A percentile compares a stretch with the other conserved stretches of the same genome.
These are phyloP conservation scores for Drosophila tropicalis DNA, from an alignment of 1,140 invertebrate species.

Conservation along the genomic window DNA sequence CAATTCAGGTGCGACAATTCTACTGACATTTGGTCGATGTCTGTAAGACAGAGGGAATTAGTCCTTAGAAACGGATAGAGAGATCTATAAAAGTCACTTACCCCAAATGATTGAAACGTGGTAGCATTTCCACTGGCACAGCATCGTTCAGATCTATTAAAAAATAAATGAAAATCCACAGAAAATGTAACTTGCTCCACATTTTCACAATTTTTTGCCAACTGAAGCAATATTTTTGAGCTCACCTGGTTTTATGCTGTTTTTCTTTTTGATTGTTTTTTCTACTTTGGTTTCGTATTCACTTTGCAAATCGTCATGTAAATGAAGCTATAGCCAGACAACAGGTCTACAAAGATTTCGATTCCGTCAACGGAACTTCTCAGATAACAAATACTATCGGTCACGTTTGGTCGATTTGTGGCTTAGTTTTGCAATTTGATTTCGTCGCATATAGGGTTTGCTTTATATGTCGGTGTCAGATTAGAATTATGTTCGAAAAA, in stretches of 20 bases:
- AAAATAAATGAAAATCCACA: constrained; percentile 29
- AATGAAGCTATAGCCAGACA: constrained; percentile 45
- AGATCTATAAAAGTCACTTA: not conserved
- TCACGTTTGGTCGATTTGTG: constrained; percentile 54
- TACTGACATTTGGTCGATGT: not conserved
- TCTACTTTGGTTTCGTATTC: constrained; percentile 44
- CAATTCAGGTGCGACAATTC: constrained; percentile 9
- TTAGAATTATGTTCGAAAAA: not conserved
- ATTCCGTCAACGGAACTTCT: constrained; percentile 52
- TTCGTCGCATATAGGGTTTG: not conserved
- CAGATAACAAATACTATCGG: constrained; percentile 44
- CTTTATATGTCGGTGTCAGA: not conserved
- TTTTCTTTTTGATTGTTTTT: constrained; percentile 30
- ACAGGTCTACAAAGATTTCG: constrained; percentile 22
- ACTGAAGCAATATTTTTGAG: constrained; percentile 43
- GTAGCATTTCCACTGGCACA: constrained; percentile 6
- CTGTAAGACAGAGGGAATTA: constrained; percentile 14
- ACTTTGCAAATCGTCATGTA: constrained; percentile 46
- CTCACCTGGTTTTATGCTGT: constrained; percentile 56
- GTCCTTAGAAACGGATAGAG: not conserved
- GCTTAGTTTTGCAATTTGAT: constrained; percentile 21
- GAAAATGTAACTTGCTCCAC: constrained; percentile 37
- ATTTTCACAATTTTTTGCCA: constrained; percentile 40
- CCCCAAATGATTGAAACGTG: constrained; percentile 57
- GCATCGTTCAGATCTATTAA: constrained; percentile 15